Evolutionary conservation across 2,113 vertebrate genomes (phyloP).

Genomic region (Hydropotes inermis): DNA sequence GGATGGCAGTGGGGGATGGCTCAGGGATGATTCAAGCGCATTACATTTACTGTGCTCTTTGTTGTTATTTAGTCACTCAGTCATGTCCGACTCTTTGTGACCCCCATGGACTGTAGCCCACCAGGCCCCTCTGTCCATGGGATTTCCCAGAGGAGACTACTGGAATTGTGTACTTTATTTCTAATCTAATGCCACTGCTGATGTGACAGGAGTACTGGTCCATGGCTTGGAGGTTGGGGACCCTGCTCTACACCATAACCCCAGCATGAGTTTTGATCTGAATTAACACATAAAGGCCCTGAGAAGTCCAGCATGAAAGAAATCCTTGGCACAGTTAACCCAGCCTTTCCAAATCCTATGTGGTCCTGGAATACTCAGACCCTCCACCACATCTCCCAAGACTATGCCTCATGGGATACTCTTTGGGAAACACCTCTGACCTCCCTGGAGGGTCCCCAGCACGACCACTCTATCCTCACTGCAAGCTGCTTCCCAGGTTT

Average conservation of each 20-base stretch:
- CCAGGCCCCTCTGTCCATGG: neutral
- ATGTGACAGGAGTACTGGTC: neutral
- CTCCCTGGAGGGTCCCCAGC: neutral
- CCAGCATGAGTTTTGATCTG: too few relatives aligned
- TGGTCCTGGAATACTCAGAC: neutral
- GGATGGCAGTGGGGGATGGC: neutral
- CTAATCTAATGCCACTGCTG: neutral
- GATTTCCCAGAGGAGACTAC: neutral
- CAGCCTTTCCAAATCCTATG: neutral
- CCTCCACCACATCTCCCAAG: neutral
- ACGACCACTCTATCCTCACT: neutral
- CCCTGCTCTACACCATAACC: neutral
- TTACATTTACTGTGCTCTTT: neutral
- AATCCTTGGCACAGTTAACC: neutral
- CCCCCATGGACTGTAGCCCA: neutral
- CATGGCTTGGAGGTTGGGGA: neutral
- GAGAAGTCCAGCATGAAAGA: neutral
- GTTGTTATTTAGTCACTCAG: neutral
- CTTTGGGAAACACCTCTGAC: neutral
- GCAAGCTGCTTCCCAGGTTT: neutral
- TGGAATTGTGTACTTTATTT: neutral
- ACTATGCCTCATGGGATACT: neutral
- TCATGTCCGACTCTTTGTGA: neutral
- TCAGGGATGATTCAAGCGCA: fast-evolving
- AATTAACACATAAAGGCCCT: neutral